Percentiles rank a stretch among this genome's conserved stretches.
Conservation (phyloP, 2,113 vertebrate genomes). For the Trichechus manatus region DNA sequence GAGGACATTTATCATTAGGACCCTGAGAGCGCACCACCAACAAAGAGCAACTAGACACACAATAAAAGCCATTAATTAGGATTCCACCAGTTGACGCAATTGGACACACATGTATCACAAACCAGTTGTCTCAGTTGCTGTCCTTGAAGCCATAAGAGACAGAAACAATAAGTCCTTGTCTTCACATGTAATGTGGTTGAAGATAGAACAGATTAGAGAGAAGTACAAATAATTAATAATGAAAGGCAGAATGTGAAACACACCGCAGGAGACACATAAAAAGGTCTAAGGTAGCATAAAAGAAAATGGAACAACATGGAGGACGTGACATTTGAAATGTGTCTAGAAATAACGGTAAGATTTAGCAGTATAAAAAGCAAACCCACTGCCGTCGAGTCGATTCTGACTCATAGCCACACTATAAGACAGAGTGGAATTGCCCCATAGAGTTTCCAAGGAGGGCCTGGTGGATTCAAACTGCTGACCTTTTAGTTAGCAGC, state of each 20-base stretch:
- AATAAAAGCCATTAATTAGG: neutral
- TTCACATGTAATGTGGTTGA: neutral
- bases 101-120: neutral
- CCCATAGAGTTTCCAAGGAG: no score
- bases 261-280: neutral
- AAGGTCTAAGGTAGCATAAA: neutral
- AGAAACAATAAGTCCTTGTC: slow-evolving; percentile 3
- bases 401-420: no score
- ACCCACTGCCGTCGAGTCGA: no score
- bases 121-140: neutral
- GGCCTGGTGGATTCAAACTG: no score
- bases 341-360: neutral
- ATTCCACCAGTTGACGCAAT: neutral
- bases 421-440: no score
- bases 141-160: neutral
- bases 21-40: neutral
- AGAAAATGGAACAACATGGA: neutral
- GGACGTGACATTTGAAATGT: neutral
- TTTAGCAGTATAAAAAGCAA: neutral
- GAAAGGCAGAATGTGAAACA: neutral
- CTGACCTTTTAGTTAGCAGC: no score
- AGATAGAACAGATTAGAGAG: neutral
- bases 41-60: neutral
- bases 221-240: slow-evolving; percentile 15
- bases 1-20: neutral